Evolutionary conservation across 2,888 invertebrate genomes (phyloP).

Genomic region (Acronicta psi): DNA sequence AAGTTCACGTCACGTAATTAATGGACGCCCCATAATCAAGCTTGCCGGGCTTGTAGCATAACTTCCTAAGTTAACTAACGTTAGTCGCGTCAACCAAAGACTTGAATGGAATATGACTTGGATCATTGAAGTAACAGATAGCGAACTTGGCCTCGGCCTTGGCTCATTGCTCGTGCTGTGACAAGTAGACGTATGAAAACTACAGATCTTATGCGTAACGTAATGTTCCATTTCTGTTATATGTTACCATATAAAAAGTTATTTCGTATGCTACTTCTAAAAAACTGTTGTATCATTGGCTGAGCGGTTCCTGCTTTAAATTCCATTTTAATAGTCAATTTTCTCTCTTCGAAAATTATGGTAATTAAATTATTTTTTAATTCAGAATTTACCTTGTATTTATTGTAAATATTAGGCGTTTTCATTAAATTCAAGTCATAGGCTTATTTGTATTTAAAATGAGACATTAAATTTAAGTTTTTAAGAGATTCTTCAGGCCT

Average conservation of each 20-base stretch:
- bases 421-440: conserved; percentile 7
- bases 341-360: conserved; percentile 1
- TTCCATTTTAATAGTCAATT: conserved; percentile 23
- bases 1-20: too few species aligned
- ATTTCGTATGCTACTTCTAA: too few species aligned
- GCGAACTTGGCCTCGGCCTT: not conserved
- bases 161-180: too few species aligned
- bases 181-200: conserved; percentile 17
- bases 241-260: not conserved
- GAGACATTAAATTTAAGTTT: not conserved
- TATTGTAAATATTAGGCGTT: conserved; percentile 28
- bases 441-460: conserved; percentile 6
- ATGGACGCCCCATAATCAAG: not conserved
- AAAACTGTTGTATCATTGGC: not conserved
- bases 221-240: conserved; percentile 7
- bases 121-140: not conserved
- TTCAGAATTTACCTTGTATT: conserved; percentile 14
- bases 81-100: not conserved
- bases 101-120: not conserved
- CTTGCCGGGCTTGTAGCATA: not conserved
- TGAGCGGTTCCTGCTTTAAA: conserved; percentile 4
- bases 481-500: conserved; percentile 27
- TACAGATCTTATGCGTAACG: conserved; percentile 17
- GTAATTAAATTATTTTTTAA: conserved; percentile 11
- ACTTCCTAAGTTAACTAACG: not conserved